Evolutionary conservation across 1,140 invertebrate species (phyloP), one percentile per base, ranked within the genome.

Genomic region (Drosophila takahashii): DNA sequence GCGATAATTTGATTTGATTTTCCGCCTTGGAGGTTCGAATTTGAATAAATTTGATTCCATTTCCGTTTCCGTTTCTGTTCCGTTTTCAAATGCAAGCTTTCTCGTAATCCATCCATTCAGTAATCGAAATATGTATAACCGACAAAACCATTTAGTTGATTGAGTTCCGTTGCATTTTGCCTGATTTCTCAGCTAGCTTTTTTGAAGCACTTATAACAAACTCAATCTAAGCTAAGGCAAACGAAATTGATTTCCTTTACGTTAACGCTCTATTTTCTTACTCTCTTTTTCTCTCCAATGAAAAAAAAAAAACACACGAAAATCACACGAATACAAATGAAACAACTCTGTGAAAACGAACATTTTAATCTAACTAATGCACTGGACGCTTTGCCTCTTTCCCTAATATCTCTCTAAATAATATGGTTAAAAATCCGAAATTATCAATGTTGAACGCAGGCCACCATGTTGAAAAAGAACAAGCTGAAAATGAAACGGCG

Each of bases 401-500:
- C 22, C 22, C 22, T 22, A 22, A 22, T 22, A 22, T 22, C 27
- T 66, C 32, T 53, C 11, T 18, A 32, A 32, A 50, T n/a, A 50
- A 6, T 26, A n/a, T 36, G 16, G 34, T 57, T 36, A 41, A 36
- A 77, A 60, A 26, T 10, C 32, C n/a, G 41, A 47, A 73, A 26
- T 22, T 44, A 71, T 29, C 56, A 65, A 51, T 58, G 42, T 72
- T 54, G 48, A 75, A 2, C 39, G 32, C 94, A 96, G 96, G 96
- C 96, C 81, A 96, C 96, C 92, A 97, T 97, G 96, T 94, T 96
- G 93, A 96, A 96, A 95, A 96, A 96, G 94, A 96, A 95, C 94
- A 98, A 98, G 94, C 96, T 96, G 91, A 98, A 98, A 95, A 98
- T 98, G 94, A 98, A 97, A 94, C 94, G 97, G 66, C 95, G 97